Percentiles rank a stretch among this genome's conserved stretches.
Evolutionary conservation across 2,797 vertebrate genomes (phyloP).

Genomic region (Manis crassicaudata): DNA sequence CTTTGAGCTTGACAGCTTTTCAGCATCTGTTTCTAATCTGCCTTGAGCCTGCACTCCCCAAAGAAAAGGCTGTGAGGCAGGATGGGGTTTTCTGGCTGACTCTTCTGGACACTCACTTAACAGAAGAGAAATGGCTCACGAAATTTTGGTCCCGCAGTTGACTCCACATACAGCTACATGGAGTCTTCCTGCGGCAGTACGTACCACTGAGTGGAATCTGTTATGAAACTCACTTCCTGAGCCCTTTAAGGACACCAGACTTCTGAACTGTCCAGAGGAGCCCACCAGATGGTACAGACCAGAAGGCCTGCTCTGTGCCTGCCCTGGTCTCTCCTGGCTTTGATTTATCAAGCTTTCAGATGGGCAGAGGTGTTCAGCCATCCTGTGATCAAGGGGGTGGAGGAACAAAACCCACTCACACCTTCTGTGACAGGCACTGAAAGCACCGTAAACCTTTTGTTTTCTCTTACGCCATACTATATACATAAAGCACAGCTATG

Average conservation of each 20-base stretch:
- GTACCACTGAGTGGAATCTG: neutral
- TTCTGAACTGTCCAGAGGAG: neutral
- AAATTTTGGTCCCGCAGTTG: neutral
- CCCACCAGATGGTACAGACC: neutral
- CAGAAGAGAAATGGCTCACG: neutral
- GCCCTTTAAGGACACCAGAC: neutral
- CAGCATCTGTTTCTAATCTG: slow-evolving; percentile 25
- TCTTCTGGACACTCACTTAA: neutral
- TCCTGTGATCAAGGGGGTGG: neutral
- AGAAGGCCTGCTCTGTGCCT: neutral
- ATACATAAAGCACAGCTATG: neutral
- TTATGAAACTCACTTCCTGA: neutral
- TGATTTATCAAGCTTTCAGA: neutral
- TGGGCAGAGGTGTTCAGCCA: neutral
- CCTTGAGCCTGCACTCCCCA: neutral
- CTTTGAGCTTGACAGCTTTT: neutral
- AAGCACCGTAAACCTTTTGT: neutral
- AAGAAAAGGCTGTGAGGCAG: neutral
- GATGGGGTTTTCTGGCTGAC: neutral
- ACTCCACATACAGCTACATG: neutral
- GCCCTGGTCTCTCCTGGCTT: neutral
- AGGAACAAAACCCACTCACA: neutral
- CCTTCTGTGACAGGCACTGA: neutral
- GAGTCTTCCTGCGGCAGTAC: neutral
- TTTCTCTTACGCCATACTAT: neutral